Base-by-base conservation (phyloP, 2,888 invertebrate genomes). In the Oscheius sp. region DNA sequence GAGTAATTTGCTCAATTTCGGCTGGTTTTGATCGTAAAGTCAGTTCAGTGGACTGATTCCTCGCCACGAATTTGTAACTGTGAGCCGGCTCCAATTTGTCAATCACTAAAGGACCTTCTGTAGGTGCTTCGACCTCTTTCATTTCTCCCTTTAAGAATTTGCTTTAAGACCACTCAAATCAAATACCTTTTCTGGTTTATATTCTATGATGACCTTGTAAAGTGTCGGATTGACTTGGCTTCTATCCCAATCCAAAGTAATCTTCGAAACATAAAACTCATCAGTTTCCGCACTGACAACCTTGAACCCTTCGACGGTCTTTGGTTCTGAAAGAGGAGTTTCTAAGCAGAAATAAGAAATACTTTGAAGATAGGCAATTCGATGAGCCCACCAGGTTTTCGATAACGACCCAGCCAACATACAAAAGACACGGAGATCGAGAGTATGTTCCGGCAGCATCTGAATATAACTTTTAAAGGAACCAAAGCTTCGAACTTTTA, bases 1-100 rank as follows among this genome's bases (percentile, higher is more conserved):
- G 78, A 34, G 82, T 85, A n/a, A 82, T 73, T 69, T 85, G 82
- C n/a, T 76, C 72, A n/a, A 85, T 39, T n/a, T 79, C 78, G 15
- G 65, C 74, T 0, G 75, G 48, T 15, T 78, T 73, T 12, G 83
- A 83, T 31, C 67, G 70, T 20, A 85, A 50, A 1, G 71, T 70
- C 6, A 85, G 52, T 53, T 84, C 84, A 12, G 75, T 72, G 0
- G 84, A 84, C 12, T 80, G 81, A 65, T 85, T 85, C 12, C 75
- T 72, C 3, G 82, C 78, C 0, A 82, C 71, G 39, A 85, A 77
- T 10, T 75, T 75, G 68, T 85, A 85, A 17, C 64, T 37, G 52
- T 78, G 69, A 1, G 83, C 76, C 2, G 84, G 76, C 29, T 83
- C 82, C 17, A 85, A 66, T 27, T 81, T 76, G n/a, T 77, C 77